A percentile compares a stretch with the other conserved stretches of the same genome.
Evolutionary conservation across 30 jellyfish, hydroid and myxozoan species (phyloP).

Genomic region (Sanderia malayensis): DNA sequence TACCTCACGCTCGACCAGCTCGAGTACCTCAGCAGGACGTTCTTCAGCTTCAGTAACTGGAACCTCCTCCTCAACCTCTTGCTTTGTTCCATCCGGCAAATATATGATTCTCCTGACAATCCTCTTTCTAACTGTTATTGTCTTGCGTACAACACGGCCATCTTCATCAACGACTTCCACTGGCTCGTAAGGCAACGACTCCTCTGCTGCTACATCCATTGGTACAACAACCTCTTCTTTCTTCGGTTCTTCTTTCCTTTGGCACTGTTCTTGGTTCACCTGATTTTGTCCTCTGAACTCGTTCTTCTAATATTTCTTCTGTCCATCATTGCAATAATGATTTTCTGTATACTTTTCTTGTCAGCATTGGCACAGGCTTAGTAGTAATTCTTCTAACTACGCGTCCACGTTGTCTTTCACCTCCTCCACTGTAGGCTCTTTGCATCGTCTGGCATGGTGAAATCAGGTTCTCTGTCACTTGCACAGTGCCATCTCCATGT

Average conservation of each 20-base stretch:
- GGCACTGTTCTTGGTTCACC: background rate
- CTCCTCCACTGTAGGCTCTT: slow-evolving; percentile 66
- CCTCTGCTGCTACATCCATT: background rate
- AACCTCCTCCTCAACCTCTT: slow-evolving; percentile 81
- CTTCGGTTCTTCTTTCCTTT: slow-evolving; percentile 18
- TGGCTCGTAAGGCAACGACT: background rate
- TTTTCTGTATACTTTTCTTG: background rate
- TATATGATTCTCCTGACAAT: slow-evolving; percentile 69
- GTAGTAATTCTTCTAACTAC: slow-evolving; percentile 60
- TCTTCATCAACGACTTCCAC: background rate
- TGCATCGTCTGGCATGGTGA: slow-evolving; percentile 74
- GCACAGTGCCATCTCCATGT: slow-evolving; percentile 29
- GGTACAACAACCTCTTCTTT: background rate
- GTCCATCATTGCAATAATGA: slow-evolving; percentile 10
- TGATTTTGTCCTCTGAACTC: slow-evolving; percentile 1
- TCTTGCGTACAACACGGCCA: slow-evolving; percentile 43
- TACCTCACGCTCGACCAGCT: background rate
- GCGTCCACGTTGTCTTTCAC: slow-evolving; percentile 63
- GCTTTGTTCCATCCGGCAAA: slow-evolving; percentile 76
- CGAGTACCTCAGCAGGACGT: background rate
- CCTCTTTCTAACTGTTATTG: slow-evolving; percentile 64
- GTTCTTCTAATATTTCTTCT: slow-evolving; percentile 21
- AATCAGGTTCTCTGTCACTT: slow-evolving; percentile 44
- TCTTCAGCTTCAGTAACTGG: slow-evolving; percentile 46
- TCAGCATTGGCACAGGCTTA: slow-evolving; percentile 52